Evolutionary conservation across 2,797 vertebrate species (phyloP), one percentile per base, ranked within the genome.

Genomic region (Sciurus carolinensis): DNA sequence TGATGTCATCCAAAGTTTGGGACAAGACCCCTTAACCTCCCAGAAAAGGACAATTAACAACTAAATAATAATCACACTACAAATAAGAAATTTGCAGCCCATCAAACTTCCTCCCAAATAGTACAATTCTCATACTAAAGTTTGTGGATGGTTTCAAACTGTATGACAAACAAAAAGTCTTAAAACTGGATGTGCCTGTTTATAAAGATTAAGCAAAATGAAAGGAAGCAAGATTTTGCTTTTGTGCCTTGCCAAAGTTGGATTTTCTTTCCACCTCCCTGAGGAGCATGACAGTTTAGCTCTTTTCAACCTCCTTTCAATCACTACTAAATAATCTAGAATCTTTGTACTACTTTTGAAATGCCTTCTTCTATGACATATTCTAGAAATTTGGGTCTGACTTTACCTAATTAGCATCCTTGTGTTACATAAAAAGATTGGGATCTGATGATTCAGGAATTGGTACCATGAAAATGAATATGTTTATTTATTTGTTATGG

Each of bases 191-290:
- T 62, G 33, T 54, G 26, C 0, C 5, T 87, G 26, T 20, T 67
- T 84, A 75, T 81, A 84, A 91, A 80, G 57, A 84, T n/a, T 80
- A 12, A 85, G 17, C 30, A 54, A 83, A 88, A 80, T 62, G 6
- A 33, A 22, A 28, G 36, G 50, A 15, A 50, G 57, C 7, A 20
- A 72, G 14, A 36, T 39, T 84, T 82, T 84, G 64, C 5, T 79
- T 64, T 52, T 62, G 17, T 93, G 28, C 1, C 7, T 69, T 79
- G 71, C 3, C 44, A 54, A 10, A 50, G 12, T 67, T 42, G 0
- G 13, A 47, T 62, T 59, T 77, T 64, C 44, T 73, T 67, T 88
- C 22, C 14, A 59, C 22, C n/a, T 69, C 20, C 50, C 11, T 87
- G 59, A 39, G 67, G 7, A 62, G 11, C 4, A 17, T 1, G 26